Evolutionary conservation across 1,140 invertebrate genomes (phyloP), one percentile per base, ranked within the genome.

Genomic region (Camponotus floridanus): DNA sequence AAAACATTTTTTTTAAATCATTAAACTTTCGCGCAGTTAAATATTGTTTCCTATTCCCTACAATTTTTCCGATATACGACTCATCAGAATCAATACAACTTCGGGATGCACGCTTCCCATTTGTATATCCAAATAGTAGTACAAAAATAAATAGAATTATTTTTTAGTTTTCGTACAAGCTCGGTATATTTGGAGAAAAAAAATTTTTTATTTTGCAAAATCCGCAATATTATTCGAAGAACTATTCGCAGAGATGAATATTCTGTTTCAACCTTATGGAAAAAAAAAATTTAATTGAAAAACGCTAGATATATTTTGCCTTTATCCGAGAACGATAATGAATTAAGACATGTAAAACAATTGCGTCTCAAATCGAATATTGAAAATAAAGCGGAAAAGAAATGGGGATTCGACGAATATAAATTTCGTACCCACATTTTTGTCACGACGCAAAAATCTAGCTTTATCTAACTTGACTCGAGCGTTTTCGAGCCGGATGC

Each of bases 361-460:
- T 9, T 1, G 36, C 15, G 15, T 21, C 39, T 7, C 3, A 61
- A 83, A 62, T 18, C 26, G 0, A 57, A 59, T 15, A 2, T 13
- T 7, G 3, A 74, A 5, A 26, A 36, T 18, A 48, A 7, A 4
- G 0, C 8, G 26, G 26, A 26, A 48, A 11, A 48, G 7, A 15
- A 13, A 4, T 11, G 3, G 11, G 42, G 59, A 45, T 18, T 26
- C 26, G 18, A 7, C 18, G 26, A 33, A 74, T 26, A 26, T 51
- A 57, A 73, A 61, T 76, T 45, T 59, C 8, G 48, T 67, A 74
- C 71, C 70, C 80, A 39, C 62, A 76, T 78, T 42, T 73, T 42
- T 73, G 62, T 73, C 61, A 33, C 55, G 61, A 55, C 21, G 42
- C 9, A 70, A 68, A 79, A 67, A 64, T 62, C 65, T 26, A 21